phyloP scores from a whole-genome alignment of 2,113 vertebrate species.

The Cinclus cinclus region DNA sequence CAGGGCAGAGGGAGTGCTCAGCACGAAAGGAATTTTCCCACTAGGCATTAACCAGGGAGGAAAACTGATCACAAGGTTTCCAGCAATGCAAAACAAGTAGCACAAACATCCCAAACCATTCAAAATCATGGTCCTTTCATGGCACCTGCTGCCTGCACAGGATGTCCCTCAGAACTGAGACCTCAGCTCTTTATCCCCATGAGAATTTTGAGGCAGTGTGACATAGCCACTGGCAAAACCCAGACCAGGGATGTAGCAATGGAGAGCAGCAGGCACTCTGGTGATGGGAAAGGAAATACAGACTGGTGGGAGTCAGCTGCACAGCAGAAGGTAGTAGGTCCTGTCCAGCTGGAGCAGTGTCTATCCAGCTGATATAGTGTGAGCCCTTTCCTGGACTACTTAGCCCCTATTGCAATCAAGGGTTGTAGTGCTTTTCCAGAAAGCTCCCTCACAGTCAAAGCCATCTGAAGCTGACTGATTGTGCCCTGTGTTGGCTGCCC shows the following conservation, averaged over 20 bases:
- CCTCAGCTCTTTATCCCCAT: neutral
- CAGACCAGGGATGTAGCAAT: neutral
- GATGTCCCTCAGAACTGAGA: neutral
- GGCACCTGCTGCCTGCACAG: conserved; percentile 28
- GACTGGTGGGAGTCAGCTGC: neutral
- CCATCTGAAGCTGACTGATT: neutral
- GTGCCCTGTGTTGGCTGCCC: neutral
- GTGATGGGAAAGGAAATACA: neutral
- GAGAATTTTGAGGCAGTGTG: neutral
- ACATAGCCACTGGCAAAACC: neutral
- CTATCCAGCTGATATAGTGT: neutral
- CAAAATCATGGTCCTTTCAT: neutral
- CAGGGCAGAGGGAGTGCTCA: neutral
- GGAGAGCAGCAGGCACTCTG: neutral
- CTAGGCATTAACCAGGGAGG: neutral
- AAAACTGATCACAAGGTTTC: neutral
- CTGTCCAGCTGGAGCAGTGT: neutral
- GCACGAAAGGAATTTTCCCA: conserved; percentile 24
- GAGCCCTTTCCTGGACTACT: neutral
- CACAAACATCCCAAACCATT: neutral
- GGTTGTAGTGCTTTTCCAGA: neutral
- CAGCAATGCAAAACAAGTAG: neutral
- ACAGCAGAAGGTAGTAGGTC: neutral
- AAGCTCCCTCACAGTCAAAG: neutral
- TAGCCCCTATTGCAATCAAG: neutral